Conservation (phyloP, 2,888 invertebrate species). For the Drosophila sordidula region DNA sequence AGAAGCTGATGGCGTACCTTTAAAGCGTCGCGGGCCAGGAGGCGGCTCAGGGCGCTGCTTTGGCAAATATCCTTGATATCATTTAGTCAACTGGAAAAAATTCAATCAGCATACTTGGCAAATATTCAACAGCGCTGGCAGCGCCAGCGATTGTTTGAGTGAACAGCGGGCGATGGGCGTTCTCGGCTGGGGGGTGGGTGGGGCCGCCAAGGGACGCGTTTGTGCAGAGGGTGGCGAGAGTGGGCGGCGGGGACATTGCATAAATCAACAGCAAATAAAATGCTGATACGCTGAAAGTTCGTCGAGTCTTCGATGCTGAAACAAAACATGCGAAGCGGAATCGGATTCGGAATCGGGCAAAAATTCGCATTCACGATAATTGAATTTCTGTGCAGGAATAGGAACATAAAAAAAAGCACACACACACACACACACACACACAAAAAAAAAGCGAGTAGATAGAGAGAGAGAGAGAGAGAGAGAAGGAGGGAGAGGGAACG, state of each 20-base stretch:
- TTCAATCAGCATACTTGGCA: conserved; percentile 84
- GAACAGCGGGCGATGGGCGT: conserved; percentile 34
- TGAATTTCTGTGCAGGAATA: conserved; percentile 73
- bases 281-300: conserved; percentile 81
- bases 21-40: conserved; percentile 43
- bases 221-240: neutral
- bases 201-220: conserved; percentile 19
- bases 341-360: conserved; percentile 63
- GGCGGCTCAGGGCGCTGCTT: conserved; percentile 37
- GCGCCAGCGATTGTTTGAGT: conserved; percentile 66
- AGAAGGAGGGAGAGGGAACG: no score
- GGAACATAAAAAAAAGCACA: conserved; percentile 45
- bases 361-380: conserved; percentile 80
- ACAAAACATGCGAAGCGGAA: conserved; percentile 82
- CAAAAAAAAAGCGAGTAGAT: conserved; percentile 19
- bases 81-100: conserved; percentile 84
- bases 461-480: no score
- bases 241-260: conserved; percentile 46
- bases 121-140: conserved; percentile 69
- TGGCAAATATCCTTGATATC: conserved; percentile 84
- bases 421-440: conserved; percentile 20
- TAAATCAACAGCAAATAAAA: conserved; percentile 81
- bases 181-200: neutral
- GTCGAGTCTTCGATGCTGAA: conserved; percentile 74
- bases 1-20: conserved; percentile 28